Evolutionary conservation across 2,888 invertebrate genomes (phyloP), one percentile per base, ranked within the genome.

Genomic region (Petrophora chlorosata): DNA sequence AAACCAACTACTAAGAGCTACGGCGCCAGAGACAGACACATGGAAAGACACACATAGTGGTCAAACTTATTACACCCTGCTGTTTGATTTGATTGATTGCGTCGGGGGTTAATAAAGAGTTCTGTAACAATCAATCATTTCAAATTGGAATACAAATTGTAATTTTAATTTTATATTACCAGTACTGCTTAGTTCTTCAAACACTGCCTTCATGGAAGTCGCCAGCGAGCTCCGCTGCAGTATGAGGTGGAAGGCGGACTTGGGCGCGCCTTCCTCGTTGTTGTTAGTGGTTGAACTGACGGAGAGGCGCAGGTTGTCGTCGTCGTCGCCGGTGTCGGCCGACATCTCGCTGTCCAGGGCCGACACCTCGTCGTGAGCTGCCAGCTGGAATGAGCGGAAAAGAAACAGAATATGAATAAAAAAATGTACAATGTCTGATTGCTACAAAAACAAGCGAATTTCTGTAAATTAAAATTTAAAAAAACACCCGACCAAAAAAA

Each of bases 161-260:
- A 23, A n/a, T 7, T 3, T 5, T 5, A 3, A 23, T 3, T 25
- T 9, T 10, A 35, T 22, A 35, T 58, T 61, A 91, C 92, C 93
- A 56, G 92, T 92, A 61, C 91, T 92, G 69, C 93, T 93, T 1
- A 95, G 90, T 75, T 94, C 95, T 65, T 95, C 94, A 79, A 95
- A 96, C 9, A 96, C 94, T 48, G 93, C 92, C 75, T 96, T 97
- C 65, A 98, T 92, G 58, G 97, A 95, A 63, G 94, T 92, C 0
- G 98, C 98, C 34, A 98, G 85, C 3, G 93, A 94, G 73, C 97
- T 96, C 56, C 94, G 93, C 67, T 95, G 94, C 28, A 98, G 85
- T 65, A 98, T 97, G 8, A 94, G 88, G 69, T 95, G 94, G 70
- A 96, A 97, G 0, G 96, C 95, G 0, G 94, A 94, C 63, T 86